Conservation (phyloP, 23 tunicate species). For the Diplosoma virens region DNA sequence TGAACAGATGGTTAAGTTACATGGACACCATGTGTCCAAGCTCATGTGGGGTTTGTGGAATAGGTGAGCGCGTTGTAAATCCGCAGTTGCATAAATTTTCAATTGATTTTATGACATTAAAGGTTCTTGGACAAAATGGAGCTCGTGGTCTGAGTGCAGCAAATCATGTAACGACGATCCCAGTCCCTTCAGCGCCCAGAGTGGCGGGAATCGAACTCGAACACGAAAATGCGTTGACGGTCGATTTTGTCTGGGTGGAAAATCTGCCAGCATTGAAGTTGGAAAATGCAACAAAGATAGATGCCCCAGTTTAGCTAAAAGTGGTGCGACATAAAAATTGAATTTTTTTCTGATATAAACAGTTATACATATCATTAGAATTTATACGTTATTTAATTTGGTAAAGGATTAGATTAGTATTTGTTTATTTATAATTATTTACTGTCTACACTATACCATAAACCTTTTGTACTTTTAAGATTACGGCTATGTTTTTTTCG, state of each 20-base stretch:
- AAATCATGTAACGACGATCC: conserved; percentile 51
- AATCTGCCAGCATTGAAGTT: conserved; percentile 11
- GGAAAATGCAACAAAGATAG: conserved; percentile 39
- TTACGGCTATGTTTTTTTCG: too few relatives aligned
- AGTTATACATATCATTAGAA: too few relatives aligned
- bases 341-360: too few relatives aligned
- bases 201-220: conserved; percentile 43
- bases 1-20: conserved; percentile 5
- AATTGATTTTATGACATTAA: not conserved
- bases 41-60: conserved; percentile 43
- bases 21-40: conserved; percentile 58
- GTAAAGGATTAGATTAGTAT: too few relatives aligned
- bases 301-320: conserved; percentile 26
- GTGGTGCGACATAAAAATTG: too few relatives aligned
- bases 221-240: conserved; percentile 40
- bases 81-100: not conserved
- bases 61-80: conserved; percentile 3
- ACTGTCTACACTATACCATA: too few relatives aligned
- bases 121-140: conserved; percentile 41
- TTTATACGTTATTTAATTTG: too few relatives aligned
- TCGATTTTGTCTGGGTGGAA: conserved; percentile 7
- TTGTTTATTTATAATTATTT: too few relatives aligned
- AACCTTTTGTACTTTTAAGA: too few relatives aligned
- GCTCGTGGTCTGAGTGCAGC: conserved; percentile 53
- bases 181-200: conserved; percentile 12